Evolutionary conservation across 1,140 invertebrate genomes (phyloP).

Genomic region (Cephus cinctus): DNA sequence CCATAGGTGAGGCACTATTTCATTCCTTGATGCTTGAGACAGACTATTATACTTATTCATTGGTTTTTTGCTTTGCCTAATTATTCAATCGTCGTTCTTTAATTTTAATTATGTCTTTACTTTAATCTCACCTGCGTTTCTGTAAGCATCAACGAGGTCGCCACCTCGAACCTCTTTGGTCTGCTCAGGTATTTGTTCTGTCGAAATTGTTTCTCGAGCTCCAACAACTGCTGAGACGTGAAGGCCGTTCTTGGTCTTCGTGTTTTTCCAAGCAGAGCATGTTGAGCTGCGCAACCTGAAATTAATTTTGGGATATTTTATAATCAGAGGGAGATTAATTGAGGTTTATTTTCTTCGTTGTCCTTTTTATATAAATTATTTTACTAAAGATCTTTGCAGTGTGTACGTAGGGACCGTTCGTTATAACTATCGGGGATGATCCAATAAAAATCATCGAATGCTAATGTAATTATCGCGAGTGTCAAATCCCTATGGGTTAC

Average conservation of each 20-base stretch:
- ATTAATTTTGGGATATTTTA: constrained; percentile 23
- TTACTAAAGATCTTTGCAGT: too few relatives aligned
- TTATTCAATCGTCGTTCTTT: too few relatives aligned
- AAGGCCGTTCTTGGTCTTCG: constrained; percentile 95
- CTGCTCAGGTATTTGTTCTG: constrained; percentile 98
- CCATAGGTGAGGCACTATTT: constrained; percentile 8
- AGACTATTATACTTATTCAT: too few relatives aligned
- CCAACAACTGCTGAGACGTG: constrained; percentile 95
- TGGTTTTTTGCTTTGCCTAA: too few relatives aligned
- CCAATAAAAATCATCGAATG: constrained; percentile 55
- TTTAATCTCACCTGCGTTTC: constrained; percentile 90
- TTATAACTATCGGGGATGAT: constrained; percentile 27
- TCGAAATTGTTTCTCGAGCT: constrained; percentile 97
- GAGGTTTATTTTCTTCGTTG: background rate
- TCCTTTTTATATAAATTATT: background rate
- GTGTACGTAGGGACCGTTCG: background rate
- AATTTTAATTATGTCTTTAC: too few relatives aligned
- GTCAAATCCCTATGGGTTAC: constrained; percentile 45
- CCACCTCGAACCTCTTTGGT: constrained; percentile 98
- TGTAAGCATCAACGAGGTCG: constrained; percentile 94
- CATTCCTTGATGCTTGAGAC: too few relatives aligned
- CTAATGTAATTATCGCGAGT: constrained; percentile 53
- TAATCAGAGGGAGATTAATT: background rate
- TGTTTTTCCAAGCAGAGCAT: constrained; percentile 90
- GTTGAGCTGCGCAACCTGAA: constrained; percentile 62